phyloP scores from a whole-genome alignment of 2,888 invertebrate genomes.

The Hoplodrina ambigua region DNA sequence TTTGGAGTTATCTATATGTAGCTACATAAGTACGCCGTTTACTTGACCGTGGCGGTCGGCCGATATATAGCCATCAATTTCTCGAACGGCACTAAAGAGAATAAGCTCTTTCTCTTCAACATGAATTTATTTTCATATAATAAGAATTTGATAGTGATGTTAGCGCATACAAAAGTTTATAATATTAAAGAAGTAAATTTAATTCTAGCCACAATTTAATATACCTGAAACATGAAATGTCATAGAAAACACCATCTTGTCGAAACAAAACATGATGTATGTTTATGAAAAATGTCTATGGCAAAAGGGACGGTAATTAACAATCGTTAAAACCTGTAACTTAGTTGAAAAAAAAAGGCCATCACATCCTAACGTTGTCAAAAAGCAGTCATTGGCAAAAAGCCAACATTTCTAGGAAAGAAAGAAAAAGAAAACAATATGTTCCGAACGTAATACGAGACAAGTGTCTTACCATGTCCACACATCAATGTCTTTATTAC shows the following conservation, averaged over 20 bases:
- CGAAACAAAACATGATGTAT: too few relatives aligned
- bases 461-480: slow-evolving; percentile 23
- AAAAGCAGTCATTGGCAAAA: neutral
- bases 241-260: too few relatives aligned
- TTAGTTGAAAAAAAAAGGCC: neutral
- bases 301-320: neutral
- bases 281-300: neutral
- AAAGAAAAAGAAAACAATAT: neutral
- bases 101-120: slow-evolving; percentile 32
- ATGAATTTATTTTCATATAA: slow-evolving; percentile 42
- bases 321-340: neutral
- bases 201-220: neutral
- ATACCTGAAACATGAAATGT: neutral
- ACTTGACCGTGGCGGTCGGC: slow-evolving; percentile 38
- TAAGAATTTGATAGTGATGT: slow-evolving; percentile 1
- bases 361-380: neutral
- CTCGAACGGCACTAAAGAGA: slow-evolving; percentile 30
- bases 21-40: slow-evolving; percentile 23
- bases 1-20: slow-evolving; percentile 27
- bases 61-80: slow-evolving; percentile 29
- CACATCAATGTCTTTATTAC: slow-evolving; percentile 37
- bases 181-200: neutral
- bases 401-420: neutral
- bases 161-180: neutral
- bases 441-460: neutral